These are phyloP conservation scores for Mastigias papua DNA, from an alignment of 30 jellyfish, hydroid and myxozoan species.

Conservation along the genomic window DNA sequence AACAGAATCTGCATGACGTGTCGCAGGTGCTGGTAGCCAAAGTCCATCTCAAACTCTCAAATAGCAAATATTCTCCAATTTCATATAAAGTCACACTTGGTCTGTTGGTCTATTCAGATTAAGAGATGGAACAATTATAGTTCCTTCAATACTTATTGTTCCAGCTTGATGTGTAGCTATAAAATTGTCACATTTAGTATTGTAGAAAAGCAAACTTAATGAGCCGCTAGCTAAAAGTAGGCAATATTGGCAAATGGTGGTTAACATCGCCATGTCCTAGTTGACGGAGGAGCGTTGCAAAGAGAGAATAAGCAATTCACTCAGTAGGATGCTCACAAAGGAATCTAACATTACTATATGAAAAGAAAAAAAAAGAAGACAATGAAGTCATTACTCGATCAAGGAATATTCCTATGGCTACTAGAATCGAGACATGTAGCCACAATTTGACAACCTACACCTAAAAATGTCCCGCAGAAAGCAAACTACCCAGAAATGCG, in stretches of 20 bases:
- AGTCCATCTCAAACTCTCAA: background rate
- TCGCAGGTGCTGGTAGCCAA: background rate
- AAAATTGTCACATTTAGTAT: background rate
- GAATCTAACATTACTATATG: background rate
- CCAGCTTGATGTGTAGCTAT: background rate
- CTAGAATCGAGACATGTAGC: no score
- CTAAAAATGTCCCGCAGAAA: no score
- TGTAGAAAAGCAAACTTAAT: background rate
- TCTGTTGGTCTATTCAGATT: background rate
- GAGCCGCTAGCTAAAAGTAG: no score
- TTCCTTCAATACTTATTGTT: background rate
- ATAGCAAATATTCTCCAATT: background rate
- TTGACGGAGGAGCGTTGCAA: no score
- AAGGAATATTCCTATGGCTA: no score
- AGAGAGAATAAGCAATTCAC: no score
- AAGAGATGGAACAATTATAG: background rate
- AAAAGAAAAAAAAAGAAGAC: background rate
- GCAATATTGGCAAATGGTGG: no score
- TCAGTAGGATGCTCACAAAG: background rate
- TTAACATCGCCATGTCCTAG: no score
- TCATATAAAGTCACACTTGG: no score
- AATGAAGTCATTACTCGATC: no score
- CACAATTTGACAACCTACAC: no score
- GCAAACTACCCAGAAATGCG: no score
- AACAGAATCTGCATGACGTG: background rate